Conservation (phyloP, 2,113 vertebrate species). For the Cryptomyrus ogoouensis region DNA sequence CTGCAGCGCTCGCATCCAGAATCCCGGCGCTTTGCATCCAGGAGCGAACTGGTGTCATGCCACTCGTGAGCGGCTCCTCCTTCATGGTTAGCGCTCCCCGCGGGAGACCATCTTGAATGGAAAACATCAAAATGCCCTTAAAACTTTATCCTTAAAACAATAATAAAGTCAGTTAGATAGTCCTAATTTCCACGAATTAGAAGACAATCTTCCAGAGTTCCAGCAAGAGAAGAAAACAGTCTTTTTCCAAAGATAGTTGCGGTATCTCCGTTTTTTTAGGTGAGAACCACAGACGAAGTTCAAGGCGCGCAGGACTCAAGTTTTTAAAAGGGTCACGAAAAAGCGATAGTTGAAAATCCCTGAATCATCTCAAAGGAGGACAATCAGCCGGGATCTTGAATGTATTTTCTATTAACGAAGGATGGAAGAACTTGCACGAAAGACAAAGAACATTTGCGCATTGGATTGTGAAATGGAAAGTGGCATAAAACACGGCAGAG, state of each 20-base stretch:
- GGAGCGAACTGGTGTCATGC: slow-evolving; percentile 84
- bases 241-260: slow-evolving; percentile 59
- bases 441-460: slow-evolving; percentile 49
- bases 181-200: slow-evolving; percentile 45
- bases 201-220: slow-evolving; percentile 35
- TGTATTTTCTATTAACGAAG: slow-evolving; percentile 46
- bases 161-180: slow-evolving; percentile 48
- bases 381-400: slow-evolving; percentile 52
- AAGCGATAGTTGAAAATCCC: slow-evolving; percentile 37
- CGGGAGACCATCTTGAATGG: slow-evolving; percentile 88
- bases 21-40: slow-evolving; percentile 92
- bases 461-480: slow-evolving; percentile 59
- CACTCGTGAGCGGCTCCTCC: slow-evolving; percentile 85
- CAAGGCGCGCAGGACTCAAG: slow-evolving; percentile 51
- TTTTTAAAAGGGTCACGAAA: slow-evolving; percentile 52
- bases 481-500: slow-evolving; percentile 59
- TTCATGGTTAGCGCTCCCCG: slow-evolving; percentile 89
- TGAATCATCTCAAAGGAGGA: slow-evolving; percentile 49
- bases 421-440: slow-evolving; percentile 55
- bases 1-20: slow-evolving; percentile 86
- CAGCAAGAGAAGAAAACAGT: slow-evolving; percentile 39
- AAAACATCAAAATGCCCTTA: slow-evolving; percentile 79
- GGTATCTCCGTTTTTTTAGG: slow-evolving; percentile 53
- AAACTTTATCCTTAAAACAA: slow-evolving; percentile 39
- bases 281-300: slow-evolving; percentile 57